Evolutionary conservation across 2,797 vertebrate species (phyloP), one percentile per base, ranked within the genome.

Genomic region (Rhinella marina): DNA sequence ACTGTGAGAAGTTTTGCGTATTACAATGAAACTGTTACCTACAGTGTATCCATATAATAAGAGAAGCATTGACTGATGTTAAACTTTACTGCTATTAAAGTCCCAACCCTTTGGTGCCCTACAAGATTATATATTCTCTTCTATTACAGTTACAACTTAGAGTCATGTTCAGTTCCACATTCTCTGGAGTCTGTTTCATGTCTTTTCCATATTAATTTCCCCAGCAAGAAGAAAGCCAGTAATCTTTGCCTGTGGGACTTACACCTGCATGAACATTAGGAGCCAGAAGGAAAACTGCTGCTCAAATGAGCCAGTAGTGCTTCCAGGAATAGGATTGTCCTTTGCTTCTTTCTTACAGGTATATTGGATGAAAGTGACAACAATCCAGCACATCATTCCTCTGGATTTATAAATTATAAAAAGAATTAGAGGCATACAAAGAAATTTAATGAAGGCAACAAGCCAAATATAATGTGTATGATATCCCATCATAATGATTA

Each of bases 241-340:
- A 88, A 84, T 88, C 82, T 79, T 79, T 8, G 17, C 87, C 82
- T 41, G 41, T 62, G 54, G 75, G 82, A 84, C 66, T 79, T 57
- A 72, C 75, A 88, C 87, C 87, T 88, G 87, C 48, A 32, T 27
- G 73, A 66, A 72, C 73, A 79, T 78, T 50, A 80, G 82, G 29
- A 41, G 54, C 82, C 56, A 73, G 87, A 19, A 83, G 82, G 76
- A 84, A 79, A 73, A 72, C 52, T 27, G 75, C 87, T 79, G 7
- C 52, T 57, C 32, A 41, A 68, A 80, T 79, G 56, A 52, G 80
- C 87, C 87, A 88, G 61, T 52, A 72, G 81, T 59, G 64, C 48
- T 57, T 66, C 13, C 10, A 57, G 62, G 62, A 78, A 16, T 50
- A 76, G 29, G 12, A 25, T 54, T 82, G 41, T 32, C 54, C 41